Evolutionary conservation across 2,888 invertebrate species (phyloP), one percentile per base, ranked within the genome.

Genomic region (Epiblema foenella): DNA sequence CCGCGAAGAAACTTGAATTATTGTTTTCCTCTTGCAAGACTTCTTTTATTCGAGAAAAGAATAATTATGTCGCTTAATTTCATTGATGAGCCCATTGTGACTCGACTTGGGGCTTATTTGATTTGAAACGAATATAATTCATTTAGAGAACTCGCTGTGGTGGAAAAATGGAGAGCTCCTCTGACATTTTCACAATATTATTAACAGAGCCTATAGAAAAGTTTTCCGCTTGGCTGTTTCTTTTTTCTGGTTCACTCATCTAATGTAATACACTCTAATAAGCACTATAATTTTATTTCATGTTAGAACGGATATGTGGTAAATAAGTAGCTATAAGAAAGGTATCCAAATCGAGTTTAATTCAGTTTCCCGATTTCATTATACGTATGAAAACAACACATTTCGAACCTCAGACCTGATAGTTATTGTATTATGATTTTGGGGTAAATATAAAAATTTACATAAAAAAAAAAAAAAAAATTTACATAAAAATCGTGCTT

Each of bases 21-120:
- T 66, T 57, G 67, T 71, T 66, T 67, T 62, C 56, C 57, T 29
- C 60, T 54, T 64, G 51, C 58, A 63, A 33, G 63, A 62, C 56
- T 72, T 75, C 67, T 66, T 73, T 75, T 69, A 52, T 74, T 72
- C 64, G 51, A 69, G 73, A 78, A 86, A 86, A 84, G 86, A 88
- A 87, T 88, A 89, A 90, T 90, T 85, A 86, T 82, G 82, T 83
- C 82, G 79, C 87, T 84, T 88, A 89, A 89, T 86, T 84, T 81
- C 81, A 85, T 89, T 87, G 88, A 89, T 85, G 85, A 85, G 81
- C 73, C 80, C 85, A 85, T 86, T 86, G 83, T 86, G 76, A 77
- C 76, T 68, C 75, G 59, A 70, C 73, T 71, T 73, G 69, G 76
- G 78, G 76, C 81, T 86, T 85, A 88, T 87, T 89, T 87, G 86